Conservation (phyloP, 2,797 vertebrate species). For the Sebastes diaconus region DNA sequence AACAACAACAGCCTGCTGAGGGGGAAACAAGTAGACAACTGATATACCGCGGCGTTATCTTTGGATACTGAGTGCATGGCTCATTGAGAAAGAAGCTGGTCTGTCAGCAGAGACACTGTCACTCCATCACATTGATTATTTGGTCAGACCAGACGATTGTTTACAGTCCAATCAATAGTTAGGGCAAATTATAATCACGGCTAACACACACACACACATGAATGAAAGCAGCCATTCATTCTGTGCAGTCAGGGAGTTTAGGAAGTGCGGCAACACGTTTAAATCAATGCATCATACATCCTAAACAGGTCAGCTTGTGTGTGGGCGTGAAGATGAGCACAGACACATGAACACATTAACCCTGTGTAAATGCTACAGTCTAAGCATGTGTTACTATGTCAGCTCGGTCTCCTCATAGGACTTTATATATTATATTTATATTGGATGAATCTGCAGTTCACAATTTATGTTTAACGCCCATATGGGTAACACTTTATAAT, state of each 20-base stretch:
- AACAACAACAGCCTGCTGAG: background rate
- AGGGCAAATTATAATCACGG: conserved; percentile 34
- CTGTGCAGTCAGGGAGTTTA: conserved; percentile 6
- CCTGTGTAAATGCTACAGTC: background rate
- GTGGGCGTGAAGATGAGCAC: background rate
- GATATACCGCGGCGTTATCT: background rate
- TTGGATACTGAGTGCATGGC: background rate
- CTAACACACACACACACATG: conserved; percentile 24
- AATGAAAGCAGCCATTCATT: conserved; percentile 25
- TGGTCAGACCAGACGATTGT: conserved; percentile 48
- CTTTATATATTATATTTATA: too few relatives aligned
- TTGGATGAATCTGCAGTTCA: background rate
- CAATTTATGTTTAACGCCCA: background rate
- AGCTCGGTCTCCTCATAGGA: background rate
- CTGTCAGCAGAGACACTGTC: conserved; percentile 44
- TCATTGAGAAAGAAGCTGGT: conserved; percentile 21
- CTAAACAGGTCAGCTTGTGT: conserved; percentile 40
- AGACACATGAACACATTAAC: background rate
- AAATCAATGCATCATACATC: conserved; percentile 18
- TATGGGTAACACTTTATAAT: too few relatives aligned
- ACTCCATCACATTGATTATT: conserved; percentile 61
- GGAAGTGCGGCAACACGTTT: conserved; percentile 23
- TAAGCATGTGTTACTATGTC: background rate
- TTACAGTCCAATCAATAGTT: conserved; percentile 66
- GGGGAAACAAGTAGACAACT: background rate